These are phyloP conservation scores for Brachionus rubens DNA, from an alignment of 1,140 invertebrate genomes.

Conservation along the genomic window DNA sequence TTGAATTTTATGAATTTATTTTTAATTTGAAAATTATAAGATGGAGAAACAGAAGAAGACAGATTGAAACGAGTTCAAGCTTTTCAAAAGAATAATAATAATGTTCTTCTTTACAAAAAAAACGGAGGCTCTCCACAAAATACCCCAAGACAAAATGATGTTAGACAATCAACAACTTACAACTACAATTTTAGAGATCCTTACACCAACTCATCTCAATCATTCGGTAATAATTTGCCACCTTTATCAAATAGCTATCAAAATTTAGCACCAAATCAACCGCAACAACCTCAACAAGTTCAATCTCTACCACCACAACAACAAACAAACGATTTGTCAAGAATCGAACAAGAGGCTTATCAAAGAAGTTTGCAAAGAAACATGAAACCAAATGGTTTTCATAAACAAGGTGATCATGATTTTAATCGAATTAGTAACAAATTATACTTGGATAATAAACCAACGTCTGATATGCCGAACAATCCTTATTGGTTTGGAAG, in stretches of 20 bases:
- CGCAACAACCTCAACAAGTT: not conserved
- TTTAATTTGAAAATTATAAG: not conserved
- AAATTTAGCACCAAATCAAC: not conserved
- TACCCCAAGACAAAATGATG: not conserved
- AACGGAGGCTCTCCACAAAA: conserved; percentile 11
- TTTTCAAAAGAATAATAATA: conserved; percentile 13
- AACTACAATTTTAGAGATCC: conserved; percentile 41
- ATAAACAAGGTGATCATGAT: conserved; percentile 26
- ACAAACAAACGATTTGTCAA: conserved; percentile 16
- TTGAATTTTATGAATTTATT: not conserved
- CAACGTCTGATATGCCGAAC: conserved; percentile 10
- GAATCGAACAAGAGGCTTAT: conserved; percentile 30
- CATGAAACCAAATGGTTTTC: not conserved
- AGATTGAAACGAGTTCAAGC: not conserved
- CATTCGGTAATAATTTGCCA: not conserved
- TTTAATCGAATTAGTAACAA: conserved; percentile 34
- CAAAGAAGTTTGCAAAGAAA: conserved; percentile 19
- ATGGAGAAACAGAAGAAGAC: conserved; percentile 44
- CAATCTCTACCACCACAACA: not conserved
- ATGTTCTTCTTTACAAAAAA: conserved; percentile 28
- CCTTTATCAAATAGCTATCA: not conserved
- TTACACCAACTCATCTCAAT: not conserved
- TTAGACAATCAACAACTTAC: conserved; percentile 28
- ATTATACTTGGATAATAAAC: conserved; percentile 40
- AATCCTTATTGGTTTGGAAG: conserved; percentile 45